Percentiles rank a stretch among this genome's conserved stretches.
Conservation (phyloP, 2,797 vertebrate species). For the Sebastes steindachneri region DNA sequence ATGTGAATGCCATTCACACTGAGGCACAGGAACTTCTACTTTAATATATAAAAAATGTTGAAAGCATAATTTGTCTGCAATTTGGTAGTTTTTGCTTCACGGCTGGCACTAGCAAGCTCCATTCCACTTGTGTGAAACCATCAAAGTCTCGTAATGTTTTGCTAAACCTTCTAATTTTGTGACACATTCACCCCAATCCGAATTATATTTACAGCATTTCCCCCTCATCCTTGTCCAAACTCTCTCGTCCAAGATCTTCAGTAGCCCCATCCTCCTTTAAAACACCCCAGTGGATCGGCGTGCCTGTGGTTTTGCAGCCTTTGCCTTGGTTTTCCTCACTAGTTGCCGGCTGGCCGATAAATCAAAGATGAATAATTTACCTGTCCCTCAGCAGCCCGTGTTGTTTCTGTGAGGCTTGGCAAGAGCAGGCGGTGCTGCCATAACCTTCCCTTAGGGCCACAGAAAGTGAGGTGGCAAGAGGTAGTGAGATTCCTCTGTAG, state of each 20-base stretch:
- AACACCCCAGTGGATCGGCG: slow-evolving; percentile 18
- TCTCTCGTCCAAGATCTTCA: not conserved
- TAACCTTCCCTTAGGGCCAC: slow-evolving; percentile 51
- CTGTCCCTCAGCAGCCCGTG: slow-evolving; percentile 60
- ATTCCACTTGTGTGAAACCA: not conserved
- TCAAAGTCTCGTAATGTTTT: slow-evolving; percentile 1
- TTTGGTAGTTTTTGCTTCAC: not conserved
- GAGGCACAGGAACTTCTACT: slow-evolving; percentile 23
- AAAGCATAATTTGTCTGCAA: not conserved
- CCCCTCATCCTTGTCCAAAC: not conserved
- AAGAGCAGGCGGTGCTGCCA: slow-evolving; percentile 45
- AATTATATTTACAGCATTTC: not conserved
- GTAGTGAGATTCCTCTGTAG: slow-evolving; percentile 23
- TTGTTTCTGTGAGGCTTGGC: slow-evolving; percentile 66
- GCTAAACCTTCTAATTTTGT: not conserved
- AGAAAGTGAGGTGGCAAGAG: slow-evolving; percentile 37
- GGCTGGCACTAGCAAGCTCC: not conserved
- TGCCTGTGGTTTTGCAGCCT: slow-evolving; percentile 43
- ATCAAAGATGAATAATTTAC: slow-evolving; percentile 78
- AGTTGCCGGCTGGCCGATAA: slow-evolving; percentile 53
- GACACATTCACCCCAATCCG: not conserved
- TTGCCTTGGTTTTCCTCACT: slow-evolving; percentile 29
- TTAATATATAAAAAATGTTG: not conserved
- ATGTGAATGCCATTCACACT: slow-evolving; percentile 15
- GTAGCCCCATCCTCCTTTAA: not conserved